Conservation (phyloP, 2,888 invertebrate species). For the Apodemia zela region DNA sequence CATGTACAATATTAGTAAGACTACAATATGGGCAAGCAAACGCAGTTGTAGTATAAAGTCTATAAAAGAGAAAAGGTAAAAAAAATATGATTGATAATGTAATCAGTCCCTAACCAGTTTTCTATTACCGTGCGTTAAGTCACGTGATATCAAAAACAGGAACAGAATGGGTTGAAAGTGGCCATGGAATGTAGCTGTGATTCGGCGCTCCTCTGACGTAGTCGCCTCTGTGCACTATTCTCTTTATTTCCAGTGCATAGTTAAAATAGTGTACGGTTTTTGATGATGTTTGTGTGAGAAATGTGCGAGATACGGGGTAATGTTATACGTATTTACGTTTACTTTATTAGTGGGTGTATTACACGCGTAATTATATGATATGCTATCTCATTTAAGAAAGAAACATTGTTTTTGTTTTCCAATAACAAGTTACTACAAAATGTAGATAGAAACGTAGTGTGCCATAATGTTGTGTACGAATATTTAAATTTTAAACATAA, state of each 20-base stretch:
- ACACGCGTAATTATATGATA: no score
- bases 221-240: slow-evolving; percentile 28
- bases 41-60: no score
- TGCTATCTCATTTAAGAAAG: no score
- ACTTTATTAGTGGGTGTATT: not conserved
- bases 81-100: slow-evolving; percentile 9
- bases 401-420: no score
- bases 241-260: not conserved
- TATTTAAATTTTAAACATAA: no score
- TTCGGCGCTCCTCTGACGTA: slow-evolving; percentile 50
- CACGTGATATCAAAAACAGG: slow-evolving; percentile 34
- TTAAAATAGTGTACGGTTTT: not conserved
- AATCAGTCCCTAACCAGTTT: slow-evolving; percentile 24
- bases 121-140: slow-evolving; percentile 30
- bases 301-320: not conserved
- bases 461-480: no score
- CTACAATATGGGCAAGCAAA: no score
- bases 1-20: no score
- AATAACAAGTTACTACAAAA: no score
- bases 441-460: no score
- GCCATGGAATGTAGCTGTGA: slow-evolving; percentile 44
- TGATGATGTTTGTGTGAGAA: not conserved
- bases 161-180: slow-evolving; percentile 36
- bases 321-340: slow-evolving; percentile 20
- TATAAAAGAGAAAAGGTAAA: not conserved